Evolutionary conservation across 1,140 invertebrate genomes (phyloP).

Genomic region (Aphaenogaster rudis): DNA sequence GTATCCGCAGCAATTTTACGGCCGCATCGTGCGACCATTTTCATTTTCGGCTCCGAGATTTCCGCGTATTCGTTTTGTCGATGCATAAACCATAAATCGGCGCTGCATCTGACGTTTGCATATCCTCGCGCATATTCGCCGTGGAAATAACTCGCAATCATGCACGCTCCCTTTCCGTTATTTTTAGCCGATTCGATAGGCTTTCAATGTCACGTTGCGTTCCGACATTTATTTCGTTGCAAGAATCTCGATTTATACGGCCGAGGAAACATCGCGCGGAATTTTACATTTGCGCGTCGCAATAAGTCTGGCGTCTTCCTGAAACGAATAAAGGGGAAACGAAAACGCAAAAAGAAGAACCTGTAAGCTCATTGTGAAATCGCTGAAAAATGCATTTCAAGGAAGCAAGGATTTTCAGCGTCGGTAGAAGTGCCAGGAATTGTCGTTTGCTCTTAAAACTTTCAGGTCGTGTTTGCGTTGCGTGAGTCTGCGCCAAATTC

Average conservation of each 20-base stretch:
- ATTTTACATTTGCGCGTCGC: slow-evolving; percentile 42
- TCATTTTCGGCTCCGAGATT: slow-evolving; percentile 68
- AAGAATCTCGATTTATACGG: slow-evolving; percentile 27
- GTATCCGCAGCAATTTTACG: slow-evolving; percentile 71
- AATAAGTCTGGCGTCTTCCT: slow-evolving; percentile 46
- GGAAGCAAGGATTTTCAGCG: slow-evolving; percentile 63
- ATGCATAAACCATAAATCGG: slow-evolving; percentile 71
- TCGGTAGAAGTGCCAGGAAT: slow-evolving; percentile 56
- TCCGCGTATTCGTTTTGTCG: slow-evolving; percentile 57
- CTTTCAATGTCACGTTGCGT: slow-evolving; percentile 45
- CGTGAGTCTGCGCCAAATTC: slow-evolving; percentile 35
- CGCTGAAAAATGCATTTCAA: slow-evolving; percentile 61
- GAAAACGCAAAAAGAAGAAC: slow-evolving; percentile 52
- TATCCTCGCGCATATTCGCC: slow-evolving; percentile 51
- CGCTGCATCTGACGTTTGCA: slow-evolving; percentile 66
- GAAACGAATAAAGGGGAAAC: slow-evolving; percentile 51
- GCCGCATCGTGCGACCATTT: slow-evolving; percentile 69
- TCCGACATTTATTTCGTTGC: slow-evolving; percentile 41
- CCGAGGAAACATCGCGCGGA: slow-evolving; percentile 36
- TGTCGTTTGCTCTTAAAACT: slow-evolving; percentile 61
- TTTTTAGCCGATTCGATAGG: slow-evolving; percentile 44
- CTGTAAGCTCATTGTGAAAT: slow-evolving; percentile 61
- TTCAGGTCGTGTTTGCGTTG: slow-evolving; percentile 62
- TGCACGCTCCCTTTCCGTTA: slow-evolving; percentile 40
- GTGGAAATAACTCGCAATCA: slow-evolving; percentile 30